A percentile compares a stretch with the other conserved stretches of the same genome.
Evolutionary conservation across 2,797 vertebrate genomes (phyloP).

Genomic region (Ctenosaura bakeri): DNA sequence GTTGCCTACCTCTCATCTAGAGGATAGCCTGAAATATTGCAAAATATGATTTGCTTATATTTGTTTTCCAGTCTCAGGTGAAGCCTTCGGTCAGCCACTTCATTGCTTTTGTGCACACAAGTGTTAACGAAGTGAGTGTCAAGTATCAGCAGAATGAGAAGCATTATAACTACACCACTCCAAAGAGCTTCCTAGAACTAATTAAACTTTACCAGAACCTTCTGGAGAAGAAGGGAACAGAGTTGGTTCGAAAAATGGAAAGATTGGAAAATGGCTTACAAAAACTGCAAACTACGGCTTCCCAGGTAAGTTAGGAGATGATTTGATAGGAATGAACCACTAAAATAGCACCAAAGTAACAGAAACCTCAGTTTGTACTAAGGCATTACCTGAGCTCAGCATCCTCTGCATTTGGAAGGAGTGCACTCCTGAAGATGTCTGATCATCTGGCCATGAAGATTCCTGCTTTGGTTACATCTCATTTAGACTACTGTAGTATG

Average conservation of each 20-base stretch:
- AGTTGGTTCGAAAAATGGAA: conserved; percentile 84
- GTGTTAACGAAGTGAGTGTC: conserved; percentile 83
- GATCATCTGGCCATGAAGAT: not conserved
- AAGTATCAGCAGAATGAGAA: conserved; percentile 89
- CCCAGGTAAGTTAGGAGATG: conserved; percentile 66
- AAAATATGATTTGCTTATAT: conserved; percentile 40
- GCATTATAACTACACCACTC: conserved; percentile 87
- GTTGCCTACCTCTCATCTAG: not conserved
- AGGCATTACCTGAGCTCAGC: no score
- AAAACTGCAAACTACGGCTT: conserved; percentile 80
- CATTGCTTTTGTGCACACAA: conserved; percentile 82
- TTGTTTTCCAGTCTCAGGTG: conserved; percentile 75
- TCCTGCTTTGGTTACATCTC: no score
- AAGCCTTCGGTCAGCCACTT: conserved; percentile 83
- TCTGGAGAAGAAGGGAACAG: conserved; percentile 79
- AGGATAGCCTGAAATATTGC: conserved; percentile 18
- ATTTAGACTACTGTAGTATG: no score
- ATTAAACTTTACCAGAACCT: conserved; percentile 84
- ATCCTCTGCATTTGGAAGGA: not conserved
- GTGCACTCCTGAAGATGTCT: not conserved
- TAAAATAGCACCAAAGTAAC: conserved; percentile 15
- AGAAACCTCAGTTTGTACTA: not conserved
- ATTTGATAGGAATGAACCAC: not conserved
- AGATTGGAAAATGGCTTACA: conserved; percentile 83
- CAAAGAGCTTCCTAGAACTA: conserved; percentile 89